Conservation (phyloP, 2,797 vertebrate species). For the Perodicticus potto region DNA sequence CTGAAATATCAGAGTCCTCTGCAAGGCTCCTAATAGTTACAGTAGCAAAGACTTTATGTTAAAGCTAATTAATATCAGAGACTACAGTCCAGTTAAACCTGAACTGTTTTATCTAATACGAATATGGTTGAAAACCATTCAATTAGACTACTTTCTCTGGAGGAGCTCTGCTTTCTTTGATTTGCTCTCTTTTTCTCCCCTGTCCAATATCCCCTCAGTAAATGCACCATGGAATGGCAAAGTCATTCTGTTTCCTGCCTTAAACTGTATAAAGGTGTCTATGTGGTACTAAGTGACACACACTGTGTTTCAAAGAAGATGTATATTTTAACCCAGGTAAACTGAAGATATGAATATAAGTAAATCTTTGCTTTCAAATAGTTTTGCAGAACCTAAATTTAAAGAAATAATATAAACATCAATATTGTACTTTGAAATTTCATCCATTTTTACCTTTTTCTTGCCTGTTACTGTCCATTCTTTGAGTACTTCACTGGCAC, state of each 20-base stretch:
- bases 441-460: constrained; percentile 93
- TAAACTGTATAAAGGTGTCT: neutral
- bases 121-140: constrained; percentile 26
- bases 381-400: constrained; percentile 29
- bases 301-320: neutral
- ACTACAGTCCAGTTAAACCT: constrained; percentile 32
- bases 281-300: neutral
- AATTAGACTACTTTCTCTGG: neutral
- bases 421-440: constrained; percentile 25
- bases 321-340: constrained; percentile 21
- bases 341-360: neutral
- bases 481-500: constrained; percentile 95
- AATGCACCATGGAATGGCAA: neutral
- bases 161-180: neutral
- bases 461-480: constrained; percentile 98
- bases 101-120: constrained; percentile 30
- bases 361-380: constrained; percentile 59
- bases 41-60: constrained; percentile 17
- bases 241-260: constrained; percentile 19
- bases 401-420: neutral
- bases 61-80: constrained; percentile 15
- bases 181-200: neutral
- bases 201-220: neutral
- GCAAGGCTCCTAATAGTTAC: neutral
- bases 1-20: neutral